Percentiles rank a stretch among this genome's conserved stretches.
Conservation (phyloP, 1,140 invertebrate genomes). For the Centruroides vittatus region DNA sequence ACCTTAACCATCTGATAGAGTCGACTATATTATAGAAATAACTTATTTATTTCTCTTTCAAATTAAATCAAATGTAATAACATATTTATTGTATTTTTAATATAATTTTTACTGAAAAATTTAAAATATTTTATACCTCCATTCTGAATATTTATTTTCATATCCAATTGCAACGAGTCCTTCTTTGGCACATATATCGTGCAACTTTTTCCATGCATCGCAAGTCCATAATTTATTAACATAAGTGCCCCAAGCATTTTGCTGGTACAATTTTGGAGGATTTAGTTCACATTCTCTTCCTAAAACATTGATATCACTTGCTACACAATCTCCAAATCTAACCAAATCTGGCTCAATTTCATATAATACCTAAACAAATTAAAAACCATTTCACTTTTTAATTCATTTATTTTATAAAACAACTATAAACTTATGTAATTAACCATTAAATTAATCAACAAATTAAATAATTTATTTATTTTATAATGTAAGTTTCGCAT, state of each 20-base stretch:
- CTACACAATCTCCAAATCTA: conserved; percentile 35
- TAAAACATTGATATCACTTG: conserved; percentile 35
- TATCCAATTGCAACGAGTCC: conserved; percentile 42
- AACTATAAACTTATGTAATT: too few relatives aligned
- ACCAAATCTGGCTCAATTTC: conserved; percentile 31
- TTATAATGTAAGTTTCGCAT: too few relatives aligned
- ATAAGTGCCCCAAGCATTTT: conserved; percentile 41
- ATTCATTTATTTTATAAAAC: too few relatives aligned
- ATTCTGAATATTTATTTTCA: conserved; percentile 30
- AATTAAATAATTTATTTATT: too few relatives aligned
- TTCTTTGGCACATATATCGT: conserved; percentile 41
- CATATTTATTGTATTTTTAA: too few relatives aligned
- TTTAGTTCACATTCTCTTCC: conserved; percentile 37
- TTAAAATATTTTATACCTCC: background rate
- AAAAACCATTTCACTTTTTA: too few relatives aligned
- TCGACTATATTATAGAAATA: conserved; percentile 27
- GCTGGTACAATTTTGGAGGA: conserved; percentile 33
- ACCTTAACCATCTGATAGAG: conserved; percentile 42
- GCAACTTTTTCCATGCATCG: conserved; percentile 39
- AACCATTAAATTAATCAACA: too few relatives aligned
- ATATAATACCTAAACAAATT: conserved; percentile 18
- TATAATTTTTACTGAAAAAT: too few relatives aligned
- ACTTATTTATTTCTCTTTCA: background rate
- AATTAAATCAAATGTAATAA: too few relatives aligned
- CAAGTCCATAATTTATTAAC: conserved; percentile 36